Conservation (phyloP, 2,797 vertebrate genomes). For the Sandelia bainsii region DNA sequence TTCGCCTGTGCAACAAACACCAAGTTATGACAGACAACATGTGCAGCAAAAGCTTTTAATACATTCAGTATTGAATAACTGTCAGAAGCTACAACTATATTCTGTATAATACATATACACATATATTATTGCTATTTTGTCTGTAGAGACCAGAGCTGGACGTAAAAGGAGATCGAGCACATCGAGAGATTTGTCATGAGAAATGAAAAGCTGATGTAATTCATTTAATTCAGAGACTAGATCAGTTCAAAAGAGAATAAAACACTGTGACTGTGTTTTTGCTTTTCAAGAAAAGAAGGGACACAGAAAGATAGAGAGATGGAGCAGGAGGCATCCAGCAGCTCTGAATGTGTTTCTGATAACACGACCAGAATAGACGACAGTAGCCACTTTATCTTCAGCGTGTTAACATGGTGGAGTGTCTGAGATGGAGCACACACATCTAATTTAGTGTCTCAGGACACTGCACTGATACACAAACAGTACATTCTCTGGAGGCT, state of each 20-base stretch:
- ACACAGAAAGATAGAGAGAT: neutral
- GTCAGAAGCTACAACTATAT: no score
- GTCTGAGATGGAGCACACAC: slow-evolving; percentile 12
- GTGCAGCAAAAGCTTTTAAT: neutral
- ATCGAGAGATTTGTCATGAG: neutral
- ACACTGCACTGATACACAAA: rapidly evolving
- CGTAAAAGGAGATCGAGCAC: neutral
- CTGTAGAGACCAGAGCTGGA: neutral
- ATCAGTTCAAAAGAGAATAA: neutral
- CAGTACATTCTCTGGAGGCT: neutral
- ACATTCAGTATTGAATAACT: no score
- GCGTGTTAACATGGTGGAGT: slow-evolving; percentile 9
- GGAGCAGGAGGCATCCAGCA: slow-evolving; percentile 1
- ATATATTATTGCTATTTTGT: neutral
- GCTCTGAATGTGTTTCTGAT: slow-evolving; percentile 48
- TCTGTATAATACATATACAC: no score
- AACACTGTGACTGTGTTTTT: no score
- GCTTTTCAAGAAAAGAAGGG: neutral
- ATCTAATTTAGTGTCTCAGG: neutral
- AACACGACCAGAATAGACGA: slow-evolving; percentile 66
- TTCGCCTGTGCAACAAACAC: neutral
- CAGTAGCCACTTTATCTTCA: slow-evolving; percentile 36
- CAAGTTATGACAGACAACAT: no score
- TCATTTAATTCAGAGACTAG: neutral
- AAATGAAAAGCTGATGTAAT: neutral